Base-by-base conservation (phyloP, 2,888 invertebrate species). In the Harpalus rubripes region DNA sequence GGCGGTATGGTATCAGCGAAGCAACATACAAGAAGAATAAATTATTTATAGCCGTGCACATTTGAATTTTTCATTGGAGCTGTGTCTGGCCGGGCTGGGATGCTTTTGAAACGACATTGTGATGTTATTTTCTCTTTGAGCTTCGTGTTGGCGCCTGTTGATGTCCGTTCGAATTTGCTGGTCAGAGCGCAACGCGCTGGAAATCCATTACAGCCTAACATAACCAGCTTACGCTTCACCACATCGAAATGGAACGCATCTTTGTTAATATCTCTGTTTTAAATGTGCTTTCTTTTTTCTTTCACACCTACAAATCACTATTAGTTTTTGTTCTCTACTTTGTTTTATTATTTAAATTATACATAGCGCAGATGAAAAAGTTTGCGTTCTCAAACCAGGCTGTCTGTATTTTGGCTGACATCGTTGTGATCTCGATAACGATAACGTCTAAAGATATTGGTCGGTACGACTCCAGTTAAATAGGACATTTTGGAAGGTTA, bases 121-220 rank as follows among this genome's bases (percentile, higher is more conserved):
- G 68, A 68, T 68, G 68, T 39, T 68, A 68, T 68, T 68, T 65
- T 68, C 68, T 68, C 68, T 68, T 68, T 68, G 68, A 68, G 32
- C 32, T 39, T 4, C 7, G 76, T 15, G 76, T 56, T 72, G 72
- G 39, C 72, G 72, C n/a, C 39, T 18, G 76, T 41, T 76, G 76
- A 44, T 76, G 76, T 76, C 76, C 76, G 56, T 76, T 76, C 76
- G 76, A 76, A 76, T 76, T 76, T 76, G 22, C 76, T 76, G 76
- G 76, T 76, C 76, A 76, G 76, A 15, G 76, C 16, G 16, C 76
- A 76, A 44, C 52, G 44, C 52, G 44, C 16, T 76, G 52, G 44
- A 76, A 76, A 76, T 52, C 52, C 76, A 44, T 52, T 76, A 52
- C 16, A 44, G 56, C n/a, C 76, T 76, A 22, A 76, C 76, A 76